These are phyloP conservation scores for Microcebus jonahi DNA, from an alignment of 2,113 vertebrate species.

Conservation along the genomic window DNA sequence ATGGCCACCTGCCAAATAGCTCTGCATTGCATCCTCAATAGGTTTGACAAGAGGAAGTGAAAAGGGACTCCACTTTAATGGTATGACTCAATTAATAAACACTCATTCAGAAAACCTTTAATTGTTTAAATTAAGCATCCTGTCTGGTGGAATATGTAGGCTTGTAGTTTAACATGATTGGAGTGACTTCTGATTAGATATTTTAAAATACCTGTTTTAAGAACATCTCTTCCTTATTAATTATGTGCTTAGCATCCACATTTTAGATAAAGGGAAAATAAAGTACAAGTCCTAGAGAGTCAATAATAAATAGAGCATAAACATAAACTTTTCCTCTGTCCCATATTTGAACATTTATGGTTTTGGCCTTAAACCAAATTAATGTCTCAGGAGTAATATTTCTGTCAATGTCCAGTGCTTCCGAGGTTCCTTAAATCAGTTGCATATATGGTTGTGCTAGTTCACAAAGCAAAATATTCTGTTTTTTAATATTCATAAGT, in stretches of 20 bases:
- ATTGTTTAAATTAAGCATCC: slow-evolving; percentile 60
- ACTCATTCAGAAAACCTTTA: slow-evolving; percentile 65
- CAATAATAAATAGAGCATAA: slow-evolving; percentile 51
- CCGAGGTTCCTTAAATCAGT: background rate
- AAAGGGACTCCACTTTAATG: slow-evolving; percentile 53
- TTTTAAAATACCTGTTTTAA: background rate
- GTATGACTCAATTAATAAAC: slow-evolving; percentile 71
- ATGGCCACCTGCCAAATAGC: slow-evolving; percentile 81
- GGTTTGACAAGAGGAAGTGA: slow-evolving; percentile 38
- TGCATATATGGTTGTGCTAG: background rate
- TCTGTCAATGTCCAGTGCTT: background rate
- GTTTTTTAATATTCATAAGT: background rate
- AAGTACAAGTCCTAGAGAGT: background rate
- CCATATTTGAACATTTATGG: slow-evolving; percentile 12
- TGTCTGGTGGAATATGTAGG: background rate
- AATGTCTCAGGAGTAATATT: background rate
- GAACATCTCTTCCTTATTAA: slow-evolving; percentile 56
- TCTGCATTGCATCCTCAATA: slow-evolving; percentile 77
- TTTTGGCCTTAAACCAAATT: slow-evolving; percentile 5
- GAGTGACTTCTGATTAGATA: background rate
- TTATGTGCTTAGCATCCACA: slow-evolving; percentile 9
- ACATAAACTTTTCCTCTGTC: background rate
- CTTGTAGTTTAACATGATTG: background rate
- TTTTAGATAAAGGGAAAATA: slow-evolving; percentile 51
- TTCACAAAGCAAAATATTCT: background rate